A percentile compares a stretch with the other conserved stretches of the same genome.
Conservation (phyloP, 1,140 invertebrate species). For the Pogonomyrmex barbatus region DNA sequence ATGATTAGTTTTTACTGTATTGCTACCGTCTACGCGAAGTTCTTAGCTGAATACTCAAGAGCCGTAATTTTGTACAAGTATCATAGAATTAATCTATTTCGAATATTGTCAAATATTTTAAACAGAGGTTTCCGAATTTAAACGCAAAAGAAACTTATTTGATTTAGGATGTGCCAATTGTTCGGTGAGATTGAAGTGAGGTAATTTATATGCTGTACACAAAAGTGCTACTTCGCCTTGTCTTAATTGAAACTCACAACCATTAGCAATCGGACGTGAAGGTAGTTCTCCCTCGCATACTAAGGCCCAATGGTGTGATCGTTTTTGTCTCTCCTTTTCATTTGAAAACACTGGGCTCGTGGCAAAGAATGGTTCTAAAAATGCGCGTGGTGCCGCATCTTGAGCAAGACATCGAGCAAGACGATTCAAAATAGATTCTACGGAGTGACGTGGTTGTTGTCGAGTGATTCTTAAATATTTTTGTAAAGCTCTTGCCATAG, state of each 20-base stretch:
- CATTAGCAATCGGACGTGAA: constrained; percentile 93
- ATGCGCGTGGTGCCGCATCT: constrained; percentile 96
- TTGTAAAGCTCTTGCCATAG: constrained; percentile 97
- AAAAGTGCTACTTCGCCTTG: constrained; percentile 97
- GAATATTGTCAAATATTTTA: constrained; percentile 84
- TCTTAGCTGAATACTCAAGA: too few relatives aligned
- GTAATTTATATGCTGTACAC: constrained; percentile 93
- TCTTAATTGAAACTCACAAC: constrained; percentile 95
- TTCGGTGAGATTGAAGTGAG: constrained; percentile 97
- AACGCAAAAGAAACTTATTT: constrained; percentile 96
- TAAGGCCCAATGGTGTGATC: constrained; percentile 96
- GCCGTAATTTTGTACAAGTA: not conserved
- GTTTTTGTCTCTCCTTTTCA: constrained; percentile 91
- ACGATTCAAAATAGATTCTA: constrained; percentile 95
- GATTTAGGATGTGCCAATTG: constrained; percentile 98
- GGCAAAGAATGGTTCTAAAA: constrained; percentile 95
- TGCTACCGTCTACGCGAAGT: too few relatives aligned
- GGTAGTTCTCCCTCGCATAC: constrained; percentile 95
- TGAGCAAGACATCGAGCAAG: constrained; percentile 96
- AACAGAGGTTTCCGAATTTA: constrained; percentile 99
- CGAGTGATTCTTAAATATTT: constrained; percentile 98
- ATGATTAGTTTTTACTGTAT: too few relatives aligned
- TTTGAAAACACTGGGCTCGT: constrained; percentile 92
- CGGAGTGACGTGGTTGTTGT: constrained; percentile 97
- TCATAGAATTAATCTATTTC: not conserved